Percentiles rank a stretch among this genome's conserved stretches.
These are phyloP conservation scores for Drosophila peninsularis DNA, from an alignment of 2,888 invertebrate genomes.

Conservation along the genomic window DNA sequence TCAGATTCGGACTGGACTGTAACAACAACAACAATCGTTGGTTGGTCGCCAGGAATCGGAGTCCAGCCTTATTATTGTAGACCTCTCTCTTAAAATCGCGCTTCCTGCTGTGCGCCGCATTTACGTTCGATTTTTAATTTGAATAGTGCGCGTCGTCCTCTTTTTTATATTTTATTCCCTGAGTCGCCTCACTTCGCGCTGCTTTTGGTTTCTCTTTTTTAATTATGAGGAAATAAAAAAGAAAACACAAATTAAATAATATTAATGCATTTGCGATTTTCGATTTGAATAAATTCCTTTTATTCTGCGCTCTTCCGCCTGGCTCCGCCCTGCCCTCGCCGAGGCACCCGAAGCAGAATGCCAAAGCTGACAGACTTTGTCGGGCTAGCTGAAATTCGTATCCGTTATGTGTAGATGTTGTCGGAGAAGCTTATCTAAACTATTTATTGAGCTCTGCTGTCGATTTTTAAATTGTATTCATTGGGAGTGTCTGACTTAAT, in stretches of 20 bases:
- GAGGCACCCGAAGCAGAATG: not conserved
- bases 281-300: constrained; percentile 74
- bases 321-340: not conserved
- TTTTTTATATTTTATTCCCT: constrained; percentile 19
- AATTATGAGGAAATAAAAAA: constrained; percentile 72
- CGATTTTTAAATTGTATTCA: not conserved
- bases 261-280: constrained; percentile 75
- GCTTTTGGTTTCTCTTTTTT: constrained; percentile 35
- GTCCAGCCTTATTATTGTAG: constrained; percentile 34
- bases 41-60: constrained; percentile 50
- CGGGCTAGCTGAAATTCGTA: not conserved
- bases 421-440: not conserved
- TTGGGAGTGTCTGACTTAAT: constrained; percentile 1
- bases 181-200: constrained; percentile 12
- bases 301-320: constrained; percentile 16
- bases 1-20: constrained; percentile 8
- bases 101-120: constrained; percentile 79
- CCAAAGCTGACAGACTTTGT: too few relatives aligned
- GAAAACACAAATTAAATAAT: constrained; percentile 70
- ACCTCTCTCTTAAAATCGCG: constrained; percentile 49
- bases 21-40: constrained; percentile 55
- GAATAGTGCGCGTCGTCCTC: constrained; percentile 64
- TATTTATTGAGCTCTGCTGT: not conserved
- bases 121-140: constrained; percentile 82
- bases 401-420: not conserved